Evolutionary conservation across 2,113 vertebrate species (phyloP).

Genomic region (Colius striatus): DNA sequence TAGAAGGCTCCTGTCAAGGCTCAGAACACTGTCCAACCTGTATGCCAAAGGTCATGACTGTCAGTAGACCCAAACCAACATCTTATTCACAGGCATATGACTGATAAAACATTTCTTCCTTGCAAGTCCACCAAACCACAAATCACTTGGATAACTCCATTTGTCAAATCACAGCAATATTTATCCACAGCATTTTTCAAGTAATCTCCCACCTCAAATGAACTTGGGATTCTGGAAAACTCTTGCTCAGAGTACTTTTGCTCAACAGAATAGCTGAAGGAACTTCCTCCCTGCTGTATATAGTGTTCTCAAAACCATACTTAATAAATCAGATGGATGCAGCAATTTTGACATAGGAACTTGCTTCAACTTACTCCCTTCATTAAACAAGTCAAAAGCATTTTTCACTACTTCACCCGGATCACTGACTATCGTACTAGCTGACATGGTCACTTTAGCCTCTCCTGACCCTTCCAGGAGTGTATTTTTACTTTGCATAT

Average conservation of each 20-base stretch:
- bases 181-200: background rate
- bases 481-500: background rate
- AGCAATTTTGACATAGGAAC: background rate
- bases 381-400: background rate
- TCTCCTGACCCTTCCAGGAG: background rate
- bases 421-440: background rate
- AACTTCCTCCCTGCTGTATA: background rate
- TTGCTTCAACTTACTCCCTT: background rate
- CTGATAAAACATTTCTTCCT: background rate
- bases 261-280: background rate
- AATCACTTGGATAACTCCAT: background rate
- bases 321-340: background rate
- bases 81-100: background rate
- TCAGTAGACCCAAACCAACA: background rate
- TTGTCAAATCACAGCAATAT: background rate
- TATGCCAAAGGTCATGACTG: fast-evolving
- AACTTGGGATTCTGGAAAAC: background rate
- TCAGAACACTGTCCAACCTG: background rate
- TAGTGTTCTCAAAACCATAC: background rate
- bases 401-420: background rate
- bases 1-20: background rate
- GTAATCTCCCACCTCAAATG: background rate
- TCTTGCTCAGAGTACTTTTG: background rate
- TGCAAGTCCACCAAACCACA: background rate
- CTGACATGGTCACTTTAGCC: background rate